Evolutionary conservation across 1,140 invertebrate species (phyloP).

Genomic region (Drosophila biarmipes): DNA sequence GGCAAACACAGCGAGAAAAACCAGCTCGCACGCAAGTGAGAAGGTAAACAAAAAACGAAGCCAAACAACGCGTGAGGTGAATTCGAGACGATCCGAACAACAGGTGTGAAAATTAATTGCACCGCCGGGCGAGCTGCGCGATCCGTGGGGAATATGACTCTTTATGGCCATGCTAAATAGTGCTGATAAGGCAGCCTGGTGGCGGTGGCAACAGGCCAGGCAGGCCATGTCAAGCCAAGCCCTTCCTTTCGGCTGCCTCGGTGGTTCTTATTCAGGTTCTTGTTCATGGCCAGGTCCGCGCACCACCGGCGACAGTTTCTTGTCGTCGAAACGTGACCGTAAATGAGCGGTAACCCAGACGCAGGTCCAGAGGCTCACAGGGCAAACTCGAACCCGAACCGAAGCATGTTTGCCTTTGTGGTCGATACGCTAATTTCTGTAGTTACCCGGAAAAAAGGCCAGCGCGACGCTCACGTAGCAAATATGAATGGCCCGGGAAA

Average conservation of each 20-base stretch:
- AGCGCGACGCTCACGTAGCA: slow-evolving; percentile 63
- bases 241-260: not conserved
- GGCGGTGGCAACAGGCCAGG: slow-evolving; percentile 5
- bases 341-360: slow-evolving; percentile 37
- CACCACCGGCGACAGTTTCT: slow-evolving; percentile 11
- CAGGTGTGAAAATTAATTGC: slow-evolving; percentile 73
- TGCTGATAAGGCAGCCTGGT: slow-evolving; percentile 40
- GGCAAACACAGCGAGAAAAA: slow-evolving; percentile 43
- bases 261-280: not conserved
- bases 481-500: slow-evolving; percentile 66
- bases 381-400: slow-evolving; percentile 21
- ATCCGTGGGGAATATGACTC: slow-evolving; percentile 50
- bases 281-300: not conserved
- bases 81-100: slow-evolving; percentile 38
- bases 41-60: slow-evolving; percentile 65
- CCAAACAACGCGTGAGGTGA: slow-evolving; percentile 40
- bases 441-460: slow-evolving; percentile 71
- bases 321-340: slow-evolving; percentile 64
- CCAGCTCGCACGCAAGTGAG: slow-evolving; percentile 61
- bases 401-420: slow-evolving; percentile 74
- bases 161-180: slow-evolving; percentile 44
- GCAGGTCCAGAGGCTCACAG: slow-evolving; percentile 26
- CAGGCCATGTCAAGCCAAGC: not conserved
- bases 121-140: slow-evolving; percentile 18
- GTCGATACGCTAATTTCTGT: slow-evolving; percentile 82